These are phyloP conservation scores for Eupithecia exiguata DNA, from an alignment of 2,888 invertebrate genomes.

Conservation along the genomic window DNA sequence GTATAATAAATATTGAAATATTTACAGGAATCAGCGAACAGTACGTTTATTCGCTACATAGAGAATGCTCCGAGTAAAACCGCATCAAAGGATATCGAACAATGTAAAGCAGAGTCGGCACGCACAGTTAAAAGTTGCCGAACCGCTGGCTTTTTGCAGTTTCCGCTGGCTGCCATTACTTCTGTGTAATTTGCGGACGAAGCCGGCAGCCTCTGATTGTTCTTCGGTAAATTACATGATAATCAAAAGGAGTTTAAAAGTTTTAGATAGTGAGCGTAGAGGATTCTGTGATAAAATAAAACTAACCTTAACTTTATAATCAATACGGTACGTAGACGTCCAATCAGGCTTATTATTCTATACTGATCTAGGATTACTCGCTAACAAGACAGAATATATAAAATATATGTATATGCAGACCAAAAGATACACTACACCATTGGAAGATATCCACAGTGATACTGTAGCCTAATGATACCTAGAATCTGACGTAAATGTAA, in stretches of 20 bases:
- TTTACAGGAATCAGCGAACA: neutral
- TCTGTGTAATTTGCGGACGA: constrained; percentile 52
- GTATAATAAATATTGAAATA: neutral
- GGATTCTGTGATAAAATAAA: neutral
- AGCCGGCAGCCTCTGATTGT: constrained; percentile 14
- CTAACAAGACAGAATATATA: too few relatives aligned
- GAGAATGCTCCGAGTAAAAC: constrained; percentile 20
- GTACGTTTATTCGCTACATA: neutral
- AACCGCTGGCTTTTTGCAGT: constrained; percentile 42
- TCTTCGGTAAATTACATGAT: neutral
- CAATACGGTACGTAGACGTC: neutral
- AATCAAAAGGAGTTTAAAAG: neutral
- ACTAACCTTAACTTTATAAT: too few relatives aligned
- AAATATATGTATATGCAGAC: neutral
- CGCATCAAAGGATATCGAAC: constrained; percentile 24
- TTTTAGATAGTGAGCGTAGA: neutral
- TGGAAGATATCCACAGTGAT: neutral
- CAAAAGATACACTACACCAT: neutral
- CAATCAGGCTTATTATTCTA: too few relatives aligned
- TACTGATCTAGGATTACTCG: too few relatives aligned
- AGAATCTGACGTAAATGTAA: neutral
- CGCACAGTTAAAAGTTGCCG: constrained; percentile 37
- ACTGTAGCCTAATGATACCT: neutral
- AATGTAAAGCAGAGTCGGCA: constrained; percentile 17
- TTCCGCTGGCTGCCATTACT: constrained; percentile 52